Evolutionary conservation across 1,140 invertebrate species (phyloP), one percentile per base, ranked within the genome.

Genomic region (Papilio xuthus): DNA sequence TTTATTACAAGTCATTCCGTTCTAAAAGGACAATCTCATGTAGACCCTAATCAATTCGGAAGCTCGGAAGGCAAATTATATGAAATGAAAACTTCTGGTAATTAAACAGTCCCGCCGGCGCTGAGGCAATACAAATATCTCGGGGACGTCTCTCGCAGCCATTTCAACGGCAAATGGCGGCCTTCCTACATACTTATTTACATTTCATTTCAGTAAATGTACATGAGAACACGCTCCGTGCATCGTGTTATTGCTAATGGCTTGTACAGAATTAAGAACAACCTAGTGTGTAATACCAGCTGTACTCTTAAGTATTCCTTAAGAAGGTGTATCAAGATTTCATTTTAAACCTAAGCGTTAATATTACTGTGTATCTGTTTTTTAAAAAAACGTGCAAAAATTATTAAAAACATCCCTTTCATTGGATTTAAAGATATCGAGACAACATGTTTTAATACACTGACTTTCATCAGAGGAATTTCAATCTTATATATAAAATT

Each of bases 41-140:
- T 13, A 56, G 32, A 60, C 74, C 74, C 74, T 76, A 60, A 76
- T 76, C 74, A 76, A 76, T 76, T 76, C 74, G n/a, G 42, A 1
- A 74, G 72, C 42, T 41, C 72, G 47, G 56, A 41, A 78, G 37
- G 71, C 78, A 78, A 71, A 71, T 79, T 42, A 79, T 73, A 77
- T 73, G 72, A 80, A 81, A 81, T 71, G 70, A 78, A 81, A 74
- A 78, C 47, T 81, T 81, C 78, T 81, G 80, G 73, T 78, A 81
- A 81, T 81, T 81, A 81, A 81, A 78, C 80, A 78, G 72, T 73
- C 80, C 80, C 23, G 32, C 63, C 70, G 79, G 77, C 74, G 70
- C 4, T 15, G 26, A 78, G 50, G 80, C 80, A 78, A 81, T 74
- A 78, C 80, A 78, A 81, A 78, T 81, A 81, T 81, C 80, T 76